Conservation (phyloP, 2,888 invertebrate genomes). For the Drosophila bunnanda region DNA sequence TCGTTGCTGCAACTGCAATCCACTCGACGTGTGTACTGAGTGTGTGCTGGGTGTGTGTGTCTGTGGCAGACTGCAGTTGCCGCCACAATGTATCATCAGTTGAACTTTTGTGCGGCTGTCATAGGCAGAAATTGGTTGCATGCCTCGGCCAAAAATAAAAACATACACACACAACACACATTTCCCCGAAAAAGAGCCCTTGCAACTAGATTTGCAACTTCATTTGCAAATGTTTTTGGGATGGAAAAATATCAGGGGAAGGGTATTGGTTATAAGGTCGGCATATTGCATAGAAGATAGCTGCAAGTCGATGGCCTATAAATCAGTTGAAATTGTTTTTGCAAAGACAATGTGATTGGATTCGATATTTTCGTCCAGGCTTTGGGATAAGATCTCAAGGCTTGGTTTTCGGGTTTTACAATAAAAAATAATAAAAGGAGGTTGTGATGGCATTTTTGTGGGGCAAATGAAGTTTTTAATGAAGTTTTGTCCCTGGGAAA, state of each 20-base stretch:
- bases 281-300: slow-evolving; percentile 1
- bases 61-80: slow-evolving; percentile 64
- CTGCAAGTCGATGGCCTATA: slow-evolving; percentile 47
- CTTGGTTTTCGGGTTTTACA: slow-evolving; percentile 29
- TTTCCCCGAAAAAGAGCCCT: slow-evolving; percentile 41
- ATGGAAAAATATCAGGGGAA: not conserved
- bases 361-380: slow-evolving; percentile 42
- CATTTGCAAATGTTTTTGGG: slow-evolving; percentile 57
- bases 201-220: slow-evolving; percentile 77
- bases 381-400: slow-evolving; percentile 49
- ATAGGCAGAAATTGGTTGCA: slow-evolving; percentile 75
- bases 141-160: slow-evolving; percentile 36
- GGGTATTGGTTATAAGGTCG: not conserved
- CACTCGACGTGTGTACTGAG: slow-evolving; percentile 22
- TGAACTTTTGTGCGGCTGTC: slow-evolving; percentile 76
- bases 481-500: slow-evolving; percentile 28
- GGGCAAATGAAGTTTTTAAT: slow-evolving; percentile 24
- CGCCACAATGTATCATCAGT: slow-evolving; percentile 77
- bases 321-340: slow-evolving; percentile 58
- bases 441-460: slow-evolving; percentile 30
- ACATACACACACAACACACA: not conserved
- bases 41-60: slow-evolving; percentile 33
- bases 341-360: slow-evolving; percentile 53
- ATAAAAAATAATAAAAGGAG: not conserved
- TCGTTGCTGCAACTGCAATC: slow-evolving; percentile 71